phyloP scores from a whole-genome alignment of 2,113 vertebrate species.

The Carassius auratus region DNA sequence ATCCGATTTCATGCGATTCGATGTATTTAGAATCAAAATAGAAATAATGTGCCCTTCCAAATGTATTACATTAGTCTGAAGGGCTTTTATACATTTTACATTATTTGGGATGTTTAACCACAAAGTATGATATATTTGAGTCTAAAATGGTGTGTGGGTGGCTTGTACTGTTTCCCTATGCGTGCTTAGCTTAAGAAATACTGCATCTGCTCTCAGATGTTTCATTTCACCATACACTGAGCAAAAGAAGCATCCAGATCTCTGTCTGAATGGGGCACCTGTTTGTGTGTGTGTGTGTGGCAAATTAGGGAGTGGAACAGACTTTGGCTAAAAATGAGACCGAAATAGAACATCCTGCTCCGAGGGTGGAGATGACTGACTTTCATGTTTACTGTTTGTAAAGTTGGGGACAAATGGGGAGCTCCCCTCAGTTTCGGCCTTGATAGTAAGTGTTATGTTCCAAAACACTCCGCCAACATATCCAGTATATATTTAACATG shows the following conservation, averaged over 20 bases:
- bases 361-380: constrained; percentile 65
- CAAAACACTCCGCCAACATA: constrained; percentile 43
- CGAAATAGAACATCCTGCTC: constrained; percentile 48
- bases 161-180: constrained; percentile 16
- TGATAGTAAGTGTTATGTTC: constrained; percentile 53
- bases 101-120: background rate
- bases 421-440: constrained; percentile 62
- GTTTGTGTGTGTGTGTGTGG: background rate
- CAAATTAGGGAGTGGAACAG: constrained; percentile 15
- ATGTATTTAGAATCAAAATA: background rate
- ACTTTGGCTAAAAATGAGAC: constrained; percentile 51
- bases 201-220: background rate
- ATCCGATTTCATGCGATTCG: background rate
- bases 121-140: background rate
- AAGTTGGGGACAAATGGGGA: constrained; percentile 71
- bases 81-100: background rate
- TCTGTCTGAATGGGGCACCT: constrained; percentile 11
- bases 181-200: background rate
- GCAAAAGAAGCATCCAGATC: background rate
- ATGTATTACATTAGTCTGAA: background rate
- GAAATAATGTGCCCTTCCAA: background rate
- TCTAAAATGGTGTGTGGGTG: background rate
- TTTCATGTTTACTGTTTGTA: constrained; percentile 61
- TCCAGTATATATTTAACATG: background rate
- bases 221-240: background rate